phyloP scores from a whole-genome alignment of 2,888 invertebrate genomes.

The Dermolepida albohirtum region DNA sequence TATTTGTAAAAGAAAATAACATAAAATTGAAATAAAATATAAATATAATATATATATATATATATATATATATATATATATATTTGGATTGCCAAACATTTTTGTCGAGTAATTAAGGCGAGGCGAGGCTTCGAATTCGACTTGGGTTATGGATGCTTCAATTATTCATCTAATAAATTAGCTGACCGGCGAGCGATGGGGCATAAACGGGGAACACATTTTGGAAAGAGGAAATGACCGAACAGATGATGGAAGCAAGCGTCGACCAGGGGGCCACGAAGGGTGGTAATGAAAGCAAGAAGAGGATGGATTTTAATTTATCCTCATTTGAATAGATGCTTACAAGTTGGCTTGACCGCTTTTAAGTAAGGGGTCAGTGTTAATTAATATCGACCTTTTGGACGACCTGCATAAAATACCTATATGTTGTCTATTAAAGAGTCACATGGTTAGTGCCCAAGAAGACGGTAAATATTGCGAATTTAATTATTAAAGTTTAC shows the following conservation, averaged over 20 bases:
- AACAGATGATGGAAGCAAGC: constrained; percentile 6
- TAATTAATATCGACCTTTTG: background rate
- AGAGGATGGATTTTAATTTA: constrained; percentile 13
- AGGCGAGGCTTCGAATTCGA: too few relatives aligned
- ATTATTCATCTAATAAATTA: constrained; percentile 17
- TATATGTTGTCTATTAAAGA: too few relatives aligned
- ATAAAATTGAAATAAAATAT: too few relatives aligned
- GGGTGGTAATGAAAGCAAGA: background rate
- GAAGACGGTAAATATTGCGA: too few relatives aligned
- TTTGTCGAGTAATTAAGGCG: too few relatives aligned
- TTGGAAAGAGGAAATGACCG: background rate
- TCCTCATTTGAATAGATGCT: constrained; percentile 10
- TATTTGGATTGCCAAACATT: too few relatives aligned
- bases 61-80: too few relatives aligned
- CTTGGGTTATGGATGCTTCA: background rate
- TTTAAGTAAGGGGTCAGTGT: constrained; percentile 7
- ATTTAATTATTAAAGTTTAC: too few relatives aligned
- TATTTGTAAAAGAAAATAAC: too few relatives aligned
- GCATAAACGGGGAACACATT: background rate
- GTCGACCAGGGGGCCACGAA: background rate
- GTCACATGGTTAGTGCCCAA: too few relatives aligned
- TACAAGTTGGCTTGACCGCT: constrained; percentile 17
- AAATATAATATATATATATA: too few relatives aligned
- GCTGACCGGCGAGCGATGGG: constrained; percentile 4
- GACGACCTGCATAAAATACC: too few relatives aligned